phyloP scores from a whole-genome alignment of 2,888 invertebrate species.

The Rhingia rostrata region DNA sequence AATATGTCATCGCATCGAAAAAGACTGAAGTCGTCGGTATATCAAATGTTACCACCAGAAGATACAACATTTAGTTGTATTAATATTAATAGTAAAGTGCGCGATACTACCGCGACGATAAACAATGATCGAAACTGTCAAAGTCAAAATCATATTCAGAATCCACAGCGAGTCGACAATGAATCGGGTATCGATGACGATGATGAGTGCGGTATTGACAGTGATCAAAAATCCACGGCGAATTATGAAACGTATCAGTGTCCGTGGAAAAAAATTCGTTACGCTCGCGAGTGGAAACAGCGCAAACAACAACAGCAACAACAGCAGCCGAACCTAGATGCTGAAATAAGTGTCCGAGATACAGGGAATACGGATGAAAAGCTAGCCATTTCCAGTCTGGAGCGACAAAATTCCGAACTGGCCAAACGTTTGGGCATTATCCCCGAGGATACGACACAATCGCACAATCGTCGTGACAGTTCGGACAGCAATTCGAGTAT shows the following conservation, averaged over 20 bases:
- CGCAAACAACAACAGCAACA: slow-evolving; percentile 78
- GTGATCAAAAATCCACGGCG: slow-evolving; percentile 61
- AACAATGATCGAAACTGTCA: slow-evolving; percentile 37
- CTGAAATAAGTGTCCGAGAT: slow-evolving; percentile 48
- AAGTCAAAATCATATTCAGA: slow-evolving; percentile 35
- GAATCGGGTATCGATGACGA: slow-evolving; percentile 79
- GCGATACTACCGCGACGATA: background rate
- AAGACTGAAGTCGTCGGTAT: slow-evolving; percentile 77
- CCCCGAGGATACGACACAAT: slow-evolving; percentile 59
- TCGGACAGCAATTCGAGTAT: slow-evolving; percentile 82
- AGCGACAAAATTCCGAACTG: slow-evolving; percentile 66
- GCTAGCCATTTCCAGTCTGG: slow-evolving; percentile 52
- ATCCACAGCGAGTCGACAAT: slow-evolving; percentile 41
- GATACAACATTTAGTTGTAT: slow-evolving; percentile 34
- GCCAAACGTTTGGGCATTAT: slow-evolving; percentile 69
- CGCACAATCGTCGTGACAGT: slow-evolving; percentile 81
- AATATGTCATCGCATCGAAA: slow-evolving; percentile 68
- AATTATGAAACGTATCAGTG: slow-evolving; percentile 80
- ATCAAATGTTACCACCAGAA: slow-evolving; percentile 77
- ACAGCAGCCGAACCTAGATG: slow-evolving; percentile 68
- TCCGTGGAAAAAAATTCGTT: slow-evolving; percentile 83
- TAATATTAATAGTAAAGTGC: slow-evolving; percentile 58
- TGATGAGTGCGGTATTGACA: slow-evolving; percentile 75
- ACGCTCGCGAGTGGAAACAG: slow-evolving; percentile 82
- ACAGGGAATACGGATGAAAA: slow-evolving; percentile 46